Percentiles rank a stretch among this genome's conserved stretches.
Evolutionary conservation across 2,797 vertebrate species (phyloP).

Genomic region (Nasua narica): DNA sequence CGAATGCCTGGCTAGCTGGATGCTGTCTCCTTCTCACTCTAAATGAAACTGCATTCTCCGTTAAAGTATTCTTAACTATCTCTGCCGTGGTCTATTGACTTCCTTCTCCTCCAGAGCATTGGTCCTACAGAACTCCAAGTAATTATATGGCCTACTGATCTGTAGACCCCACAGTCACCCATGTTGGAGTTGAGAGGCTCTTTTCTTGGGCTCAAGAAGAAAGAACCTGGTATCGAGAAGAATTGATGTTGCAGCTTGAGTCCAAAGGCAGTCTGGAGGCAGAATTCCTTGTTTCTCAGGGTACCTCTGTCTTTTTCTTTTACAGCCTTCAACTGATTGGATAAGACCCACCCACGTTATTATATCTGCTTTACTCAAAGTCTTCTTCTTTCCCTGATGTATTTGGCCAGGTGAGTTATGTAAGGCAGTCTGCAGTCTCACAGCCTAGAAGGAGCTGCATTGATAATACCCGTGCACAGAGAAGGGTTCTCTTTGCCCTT

Average conservation of each 20-base stretch:
- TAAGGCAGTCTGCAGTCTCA: neutral
- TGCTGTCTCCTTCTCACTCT: neutral
- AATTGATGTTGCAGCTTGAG: neutral
- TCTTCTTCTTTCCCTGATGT: neutral
- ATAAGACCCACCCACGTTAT: neutral
- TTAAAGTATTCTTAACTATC: neutral
- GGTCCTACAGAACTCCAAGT: neutral
- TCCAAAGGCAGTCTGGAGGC: neutral
- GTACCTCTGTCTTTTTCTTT: neutral
- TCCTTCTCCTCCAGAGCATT: neutral
- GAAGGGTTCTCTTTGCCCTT: neutral
- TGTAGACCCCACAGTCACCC: neutral
- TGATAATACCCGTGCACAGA: neutral
- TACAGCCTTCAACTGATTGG: neutral
- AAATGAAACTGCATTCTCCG: neutral
- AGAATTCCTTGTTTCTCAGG: neutral
- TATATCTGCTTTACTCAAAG: neutral
- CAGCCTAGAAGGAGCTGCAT: neutral
- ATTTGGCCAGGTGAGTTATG: neutral
- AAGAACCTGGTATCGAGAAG: neutral
- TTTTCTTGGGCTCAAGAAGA: neutral
- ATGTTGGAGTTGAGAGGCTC: neutral
- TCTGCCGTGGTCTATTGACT: neutral
- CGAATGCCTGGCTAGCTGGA: neutral
- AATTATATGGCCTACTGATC: neutral